Conservation (phyloP, 2,888 invertebrate genomes). For the Microplitis deprimator region DNA sequence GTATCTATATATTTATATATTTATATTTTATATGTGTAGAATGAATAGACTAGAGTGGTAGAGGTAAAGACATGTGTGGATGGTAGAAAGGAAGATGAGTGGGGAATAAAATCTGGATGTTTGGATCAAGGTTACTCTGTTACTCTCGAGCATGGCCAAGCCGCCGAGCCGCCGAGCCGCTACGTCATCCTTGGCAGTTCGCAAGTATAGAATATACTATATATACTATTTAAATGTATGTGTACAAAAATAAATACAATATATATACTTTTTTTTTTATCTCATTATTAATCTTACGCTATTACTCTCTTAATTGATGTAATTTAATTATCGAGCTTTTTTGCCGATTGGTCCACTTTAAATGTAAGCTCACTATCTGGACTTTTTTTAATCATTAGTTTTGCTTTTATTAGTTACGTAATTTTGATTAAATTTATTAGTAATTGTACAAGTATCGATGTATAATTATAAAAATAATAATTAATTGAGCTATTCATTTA, state of each 20-base stretch:
- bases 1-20: background rate
- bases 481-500: conserved; percentile 32
- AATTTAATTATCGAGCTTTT: too few relatives aligned
- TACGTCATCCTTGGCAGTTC: conserved; percentile 54
- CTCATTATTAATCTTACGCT: background rate
- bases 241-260: background rate
- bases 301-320: too few relatives aligned
- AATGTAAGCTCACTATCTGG: too few relatives aligned
- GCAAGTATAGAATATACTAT: conserved; percentile 37
- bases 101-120: conserved; percentile 51
- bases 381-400: too few relatives aligned
- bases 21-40: background rate
- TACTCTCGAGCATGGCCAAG: conserved; percentile 56
- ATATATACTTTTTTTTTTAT: background rate
- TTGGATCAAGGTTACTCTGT: conserved; percentile 69
- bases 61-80: conserved; percentile 27
- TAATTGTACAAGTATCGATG: too few relatives aligned
- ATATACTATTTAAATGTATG: conserved; percentile 4
- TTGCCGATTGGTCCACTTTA: too few relatives aligned
- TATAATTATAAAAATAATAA: too few relatives aligned
- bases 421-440: too few relatives aligned
- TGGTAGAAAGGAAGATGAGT: conserved; percentile 19
- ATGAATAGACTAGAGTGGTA: conserved; percentile 5
- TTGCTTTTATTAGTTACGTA: too few relatives aligned
- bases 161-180: background rate